Evolutionary conservation across 2,113 vertebrate genomes (phyloP), one percentile per base, ranked within the genome.

Genomic region (Megalops atlanticus): DNA sequence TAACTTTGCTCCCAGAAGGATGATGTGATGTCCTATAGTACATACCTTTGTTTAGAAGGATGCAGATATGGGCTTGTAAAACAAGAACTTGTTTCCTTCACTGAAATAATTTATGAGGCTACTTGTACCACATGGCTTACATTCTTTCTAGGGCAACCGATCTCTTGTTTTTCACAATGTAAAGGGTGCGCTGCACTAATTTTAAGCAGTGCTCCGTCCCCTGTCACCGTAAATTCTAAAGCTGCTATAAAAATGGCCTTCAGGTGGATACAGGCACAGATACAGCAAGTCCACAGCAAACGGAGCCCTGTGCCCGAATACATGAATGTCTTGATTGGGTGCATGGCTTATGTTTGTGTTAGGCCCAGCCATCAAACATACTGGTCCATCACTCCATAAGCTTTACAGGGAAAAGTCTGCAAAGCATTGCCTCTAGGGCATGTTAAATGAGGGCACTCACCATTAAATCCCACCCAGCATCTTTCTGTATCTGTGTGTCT

Each of bases 401-500:
- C 18, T 64, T 31, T 64, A 21, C 49, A 21, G 16, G 7, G 24
- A 54, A 24, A 54, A 24, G 16, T 2, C 24, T 6, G 3, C 2
- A 54, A 4, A 21, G 49, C 49, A 24, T 16, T 54, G 49, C 49
- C 0, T 54, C 24, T 2, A 54, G 18, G 49, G 2, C 49, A 24
- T 49, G 47, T 4, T 6, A 49, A 4, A 21, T 3, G 0, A 54
- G 49, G 49, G 2, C 18, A 54, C 4, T 54, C 49, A n/a, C 7
- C 49, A 2, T 54, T 21, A 24, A 54, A 54, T 54, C 5, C 16
- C 5, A 4, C n/a, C n/a, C n/a, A n/a, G n/a, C n/a, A n/a, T 54
- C 18, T 21, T 54, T 54, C 24, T 3, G 4, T 3, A 54, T 54
- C 16, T 54, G 18, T 16, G 18, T 90, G 87, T 84, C 81, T 91